These are phyloP conservation scores for Micrasema minimum DNA, from an alignment of 1,140 invertebrate species.

Conservation along the genomic window DNA sequence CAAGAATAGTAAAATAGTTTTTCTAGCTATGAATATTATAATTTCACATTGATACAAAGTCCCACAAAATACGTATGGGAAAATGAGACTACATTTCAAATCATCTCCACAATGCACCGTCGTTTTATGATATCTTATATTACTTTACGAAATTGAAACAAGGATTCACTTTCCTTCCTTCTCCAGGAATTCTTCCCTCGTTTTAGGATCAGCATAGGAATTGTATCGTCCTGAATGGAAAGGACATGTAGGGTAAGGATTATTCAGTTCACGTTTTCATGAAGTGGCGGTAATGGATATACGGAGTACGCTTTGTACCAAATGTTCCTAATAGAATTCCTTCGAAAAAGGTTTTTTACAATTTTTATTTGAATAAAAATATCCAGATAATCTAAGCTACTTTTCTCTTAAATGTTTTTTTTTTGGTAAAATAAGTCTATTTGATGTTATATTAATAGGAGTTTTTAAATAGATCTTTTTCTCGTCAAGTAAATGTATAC, in stretches of 20 bases:
- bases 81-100: too few species aligned
- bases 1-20: too few species aligned
- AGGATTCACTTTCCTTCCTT: conserved; percentile 5
- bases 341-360: not conserved
- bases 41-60: too few species aligned
- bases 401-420: too few species aligned
- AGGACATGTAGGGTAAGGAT: conserved; percentile 38
- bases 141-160: conserved; percentile 28
- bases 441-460: too few species aligned
- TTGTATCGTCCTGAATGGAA: conserved; percentile 29
- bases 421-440: too few species aligned
- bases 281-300: conserved; percentile 51
- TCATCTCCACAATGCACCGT: conserved; percentile 4
- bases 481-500: too few species aligned
- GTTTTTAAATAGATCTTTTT: too few species aligned
- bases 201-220: conserved; percentile 24
- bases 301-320: conserved; percentile 48
- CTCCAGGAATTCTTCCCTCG: not conserved
- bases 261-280: conserved; percentile 47
- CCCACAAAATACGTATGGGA: too few species aligned
- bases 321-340: conserved; percentile 20
- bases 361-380: too few species aligned
- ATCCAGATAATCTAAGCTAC: too few species aligned
- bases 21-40: too few species aligned
- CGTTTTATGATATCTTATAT: conserved; percentile 18